Percentiles rank a stretch among this genome's conserved stretches.
Evolutionary conservation across 2,888 invertebrate genomes (phyloP).

Genomic region (Machimus rusticus): DNA sequence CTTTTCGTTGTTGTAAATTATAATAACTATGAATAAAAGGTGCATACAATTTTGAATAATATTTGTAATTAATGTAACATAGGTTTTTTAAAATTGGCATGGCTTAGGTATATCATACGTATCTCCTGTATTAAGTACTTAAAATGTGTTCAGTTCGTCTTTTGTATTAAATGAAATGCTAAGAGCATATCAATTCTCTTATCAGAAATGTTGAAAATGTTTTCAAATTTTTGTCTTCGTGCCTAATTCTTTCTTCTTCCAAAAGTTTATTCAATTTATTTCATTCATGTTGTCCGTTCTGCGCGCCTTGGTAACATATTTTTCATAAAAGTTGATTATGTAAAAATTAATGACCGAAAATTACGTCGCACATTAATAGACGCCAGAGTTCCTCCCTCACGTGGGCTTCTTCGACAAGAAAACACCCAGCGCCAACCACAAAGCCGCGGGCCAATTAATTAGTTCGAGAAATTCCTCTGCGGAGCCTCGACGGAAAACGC

Average conservation of each 20-base stretch:
- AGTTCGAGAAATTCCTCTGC: neutral
- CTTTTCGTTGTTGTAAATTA: too few relatives aligned
- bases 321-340: neutral
- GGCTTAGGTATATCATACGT: too few relatives aligned
- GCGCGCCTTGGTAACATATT: neutral
- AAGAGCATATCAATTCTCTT: neutral
- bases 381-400: neutral
- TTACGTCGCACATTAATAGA: neutral
- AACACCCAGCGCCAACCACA: neutral
- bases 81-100: too few relatives aligned
- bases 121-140: too few relatives aligned
- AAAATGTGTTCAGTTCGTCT: too few relatives aligned
- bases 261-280: neutral
- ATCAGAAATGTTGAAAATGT: neutral
- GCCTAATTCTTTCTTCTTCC: neutral
- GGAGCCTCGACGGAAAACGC: neutral
- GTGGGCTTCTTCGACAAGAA: neutral
- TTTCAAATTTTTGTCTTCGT: neutral
- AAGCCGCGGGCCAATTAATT: neutral
- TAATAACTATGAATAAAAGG: too few relatives aligned
- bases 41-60: too few relatives aligned
- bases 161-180: too few relatives aligned
- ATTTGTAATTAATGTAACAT: too few relatives aligned
- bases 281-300: neutral
- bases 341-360: neutral